Evolutionary conservation across 2,113 vertebrate genomes (phyloP), one percentile per base, ranked within the genome.

Genomic region (Aplodontia rufa): DNA sequence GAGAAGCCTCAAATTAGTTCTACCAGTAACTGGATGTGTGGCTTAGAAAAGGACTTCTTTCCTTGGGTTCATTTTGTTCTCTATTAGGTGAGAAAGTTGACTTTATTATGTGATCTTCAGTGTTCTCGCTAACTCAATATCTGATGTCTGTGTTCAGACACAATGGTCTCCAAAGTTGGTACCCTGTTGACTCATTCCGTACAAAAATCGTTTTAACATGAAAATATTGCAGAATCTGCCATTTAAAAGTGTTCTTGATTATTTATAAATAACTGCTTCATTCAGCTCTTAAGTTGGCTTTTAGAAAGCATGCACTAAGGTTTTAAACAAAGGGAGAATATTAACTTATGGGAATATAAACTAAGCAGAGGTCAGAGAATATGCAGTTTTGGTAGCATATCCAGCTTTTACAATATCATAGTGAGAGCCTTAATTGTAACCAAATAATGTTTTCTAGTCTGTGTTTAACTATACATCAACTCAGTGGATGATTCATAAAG

Each of bases 341-440:
- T 92, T 35, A 64, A 86, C n/a, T 94, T 92, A 53, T 51, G 85
- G 95, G 93, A 93, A 89, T 86, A 95, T 37, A 79, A 93, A 96
- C 92, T 95, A 95, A 95, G 78, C 6, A 75, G 75, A 47, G 35
- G 26, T 49, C 94, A 51, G 83, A 72, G 82, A 69, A 75, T 92
- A 49, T 66, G 13, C 68, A 85, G 78, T 80, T 95, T 96, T 89
- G 62, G 71, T 80, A 74, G 80, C 64, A n/a, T 82, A 53, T 81
- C 66, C 74, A 85, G 55, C 42, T 94, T 90, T 81, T 55, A 78
- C 47, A 91, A 30, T 93, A 84, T 93, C 86, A 55, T 72, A 64
- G 86, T 68, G 79, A 91, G 62, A 95, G 22, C 45, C 60, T 90
- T 89, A 95, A 96, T 71, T 97, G 92, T 94, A 94, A 96, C 66